Evolutionary conservation across 2,888 invertebrate species (phyloP), one percentile per base, ranked within the genome.

Genomic region (Agrotis ipsilon): DNA sequence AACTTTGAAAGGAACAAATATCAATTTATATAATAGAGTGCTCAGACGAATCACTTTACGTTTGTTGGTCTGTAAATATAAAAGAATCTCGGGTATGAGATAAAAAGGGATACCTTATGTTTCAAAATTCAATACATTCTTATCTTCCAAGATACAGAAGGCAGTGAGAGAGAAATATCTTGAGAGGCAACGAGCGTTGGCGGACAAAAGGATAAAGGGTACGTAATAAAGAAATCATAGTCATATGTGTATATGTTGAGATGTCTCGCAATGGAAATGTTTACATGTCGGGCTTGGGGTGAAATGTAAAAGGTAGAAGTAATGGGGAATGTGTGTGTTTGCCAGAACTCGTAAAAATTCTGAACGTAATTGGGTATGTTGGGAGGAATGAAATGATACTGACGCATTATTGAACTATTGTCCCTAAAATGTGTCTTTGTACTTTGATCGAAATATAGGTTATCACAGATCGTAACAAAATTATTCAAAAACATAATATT

Each of bases 81-180:
- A 85, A 89, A 83, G 88, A 89, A 89, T 90, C 89, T 86, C 84
- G 85, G 79, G 71, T 75, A 85, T 84, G 84, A 92, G 88, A 91
- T 89, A 92, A 92, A 93, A 92, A 92, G 90, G 89, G 89, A 90
- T 91, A 90, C 90, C 90, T 89, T 92, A 91, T 92, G 92, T 92
- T 93, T 93, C 91, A 92, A 93, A 94, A 94, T 93, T 94, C 92
- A 94, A 94, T 94, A 93, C 92, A 89, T 91, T 86, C 89, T 91
- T 91, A 92, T 93, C 92, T 92, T 81, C 81, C 86, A 85, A 87
- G 89, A 89, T 89, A 87, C 88, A 88, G 86, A 86, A 89, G 86
- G 88, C 88, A 89, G 85, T 84, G 87, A 90, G 88, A 89, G 87
- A 86, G 88, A 88, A 91, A 90, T 90, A 88, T 88, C 90, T 84